These are phyloP conservation scores for Arctocebus calabarensis DNA, from an alignment of 2,797 vertebrate species.

Conservation along the genomic window DNA sequence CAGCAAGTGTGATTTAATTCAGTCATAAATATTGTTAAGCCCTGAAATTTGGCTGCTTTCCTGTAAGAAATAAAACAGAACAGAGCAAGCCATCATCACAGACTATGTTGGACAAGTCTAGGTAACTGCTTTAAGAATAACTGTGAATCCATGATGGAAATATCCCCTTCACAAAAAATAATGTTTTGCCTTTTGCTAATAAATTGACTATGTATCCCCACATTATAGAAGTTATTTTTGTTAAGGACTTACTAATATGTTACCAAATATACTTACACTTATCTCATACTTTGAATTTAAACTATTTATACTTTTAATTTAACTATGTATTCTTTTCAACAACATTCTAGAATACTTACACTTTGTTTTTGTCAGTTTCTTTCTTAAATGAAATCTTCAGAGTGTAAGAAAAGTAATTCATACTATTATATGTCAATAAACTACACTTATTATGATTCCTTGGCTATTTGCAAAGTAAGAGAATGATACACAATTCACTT, in stretches of 20 bases:
- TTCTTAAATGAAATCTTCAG: slow-evolving; percentile 13
- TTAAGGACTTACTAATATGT: not conserved
- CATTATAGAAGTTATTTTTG: not conserved
- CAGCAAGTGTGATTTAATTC: slow-evolving; percentile 5
- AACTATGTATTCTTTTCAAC: not conserved
- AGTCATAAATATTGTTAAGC: slow-evolving; percentile 30
- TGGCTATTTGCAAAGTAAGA: slow-evolving; percentile 1
- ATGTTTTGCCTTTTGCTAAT: not conserved
- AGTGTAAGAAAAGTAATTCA: slow-evolving; percentile 25
- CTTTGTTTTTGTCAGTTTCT: not conserved
- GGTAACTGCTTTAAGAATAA: not conserved
- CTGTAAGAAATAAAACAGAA: not conserved
- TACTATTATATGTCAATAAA: not conserved
- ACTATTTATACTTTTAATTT: not conserved
- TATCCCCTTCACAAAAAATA: not conserved
- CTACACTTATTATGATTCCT: not conserved
- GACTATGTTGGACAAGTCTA: not conserved
- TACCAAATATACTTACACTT: not conserved
- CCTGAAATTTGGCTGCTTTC: slow-evolving; percentile 52
- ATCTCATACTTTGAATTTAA: not conserved
- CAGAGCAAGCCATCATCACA: not conserved
- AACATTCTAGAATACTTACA: not conserved
- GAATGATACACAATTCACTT: not conserved
- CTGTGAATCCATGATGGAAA: not conserved
- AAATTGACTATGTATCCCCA: not conserved